These are phyloP conservation scores for Pipistrellus kuhlii DNA, from an alignment of 2,797 vertebrate genomes.

Conservation along the genomic window DNA sequence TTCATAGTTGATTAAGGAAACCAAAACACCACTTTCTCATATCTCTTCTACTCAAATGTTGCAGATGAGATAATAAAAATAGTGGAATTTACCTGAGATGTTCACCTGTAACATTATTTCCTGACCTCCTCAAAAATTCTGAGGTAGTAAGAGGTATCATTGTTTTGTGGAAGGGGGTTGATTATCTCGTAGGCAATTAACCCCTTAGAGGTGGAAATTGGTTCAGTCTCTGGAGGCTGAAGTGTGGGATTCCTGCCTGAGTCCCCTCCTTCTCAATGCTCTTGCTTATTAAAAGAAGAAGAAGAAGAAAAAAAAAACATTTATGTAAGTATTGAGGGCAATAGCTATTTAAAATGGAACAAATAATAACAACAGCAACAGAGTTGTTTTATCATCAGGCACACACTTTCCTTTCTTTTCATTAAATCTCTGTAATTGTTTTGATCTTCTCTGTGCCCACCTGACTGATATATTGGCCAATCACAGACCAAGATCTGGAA, in stretches of 20 bases:
- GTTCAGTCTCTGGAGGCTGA: background rate
- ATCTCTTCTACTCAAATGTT: conserved; percentile 35
- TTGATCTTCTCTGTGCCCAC: background rate
- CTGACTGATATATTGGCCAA: background rate
- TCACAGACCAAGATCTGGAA: background rate
- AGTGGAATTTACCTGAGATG: conserved; percentile 1
- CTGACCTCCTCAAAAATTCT: conserved; percentile 44
- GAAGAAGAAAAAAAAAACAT: background rate
- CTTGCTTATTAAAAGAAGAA: background rate
- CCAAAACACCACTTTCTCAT: background rate
- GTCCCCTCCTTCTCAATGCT: background rate
- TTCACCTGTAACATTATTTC: background rate
- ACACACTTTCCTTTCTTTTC: conserved; percentile 1
- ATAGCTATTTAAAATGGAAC: background rate
- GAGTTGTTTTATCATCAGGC: background rate
- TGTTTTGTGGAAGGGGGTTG: background rate
- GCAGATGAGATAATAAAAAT: conserved; percentile 1
- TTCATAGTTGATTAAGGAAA: background rate
- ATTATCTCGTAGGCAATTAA: background rate
- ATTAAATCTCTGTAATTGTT: background rate
- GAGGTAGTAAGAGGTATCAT: background rate
- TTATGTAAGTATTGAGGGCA: background rate
- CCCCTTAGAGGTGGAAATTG: background rate
- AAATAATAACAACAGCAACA: background rate
- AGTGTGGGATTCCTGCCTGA: background rate